Conservation (phyloP, 2,113 vertebrate genomes). For the Lanius collurio region DNA sequence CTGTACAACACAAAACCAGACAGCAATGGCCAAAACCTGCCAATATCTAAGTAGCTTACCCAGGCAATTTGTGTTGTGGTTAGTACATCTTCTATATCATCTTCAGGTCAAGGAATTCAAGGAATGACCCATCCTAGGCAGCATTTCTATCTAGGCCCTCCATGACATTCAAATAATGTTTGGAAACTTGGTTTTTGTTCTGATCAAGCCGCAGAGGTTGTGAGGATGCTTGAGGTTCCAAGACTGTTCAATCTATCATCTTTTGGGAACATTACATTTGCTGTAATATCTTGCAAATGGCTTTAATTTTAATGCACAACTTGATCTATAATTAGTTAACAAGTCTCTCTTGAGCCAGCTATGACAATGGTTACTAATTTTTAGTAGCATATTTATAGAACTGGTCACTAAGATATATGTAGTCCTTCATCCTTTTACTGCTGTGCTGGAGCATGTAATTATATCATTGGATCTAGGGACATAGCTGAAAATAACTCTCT, state of each 20-base stretch:
- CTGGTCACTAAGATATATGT: constrained; percentile 40
- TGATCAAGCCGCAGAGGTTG: not conserved
- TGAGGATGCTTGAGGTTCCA: not conserved
- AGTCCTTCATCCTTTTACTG: not conserved
- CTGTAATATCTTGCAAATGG: constrained; percentile 2
- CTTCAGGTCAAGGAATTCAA: not conserved
- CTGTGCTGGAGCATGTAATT: not conserved
- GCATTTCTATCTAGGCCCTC: not conserved
- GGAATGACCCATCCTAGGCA: not conserved
- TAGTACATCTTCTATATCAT: not conserved
- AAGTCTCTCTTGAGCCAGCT: constrained; percentile 14
- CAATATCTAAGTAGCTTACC: not conserved
- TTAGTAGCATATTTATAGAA: constrained; percentile 46
- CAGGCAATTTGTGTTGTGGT: not conserved
- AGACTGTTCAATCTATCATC: not conserved
- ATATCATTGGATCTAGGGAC: not conserved
- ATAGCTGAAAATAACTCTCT: not conserved
- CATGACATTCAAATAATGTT: not conserved
- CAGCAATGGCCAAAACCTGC: not conserved
- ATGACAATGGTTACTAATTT: constrained; percentile 18
- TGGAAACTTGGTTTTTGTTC: not conserved
- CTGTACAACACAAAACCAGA: not conserved
- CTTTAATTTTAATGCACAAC: constrained; percentile 34
- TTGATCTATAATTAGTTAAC: constrained; percentile 45
- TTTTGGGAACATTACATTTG: not conserved